phyloP scores from a whole-genome alignment of 2,888 invertebrate genomes.

The Pegoplata infirma region DNA sequence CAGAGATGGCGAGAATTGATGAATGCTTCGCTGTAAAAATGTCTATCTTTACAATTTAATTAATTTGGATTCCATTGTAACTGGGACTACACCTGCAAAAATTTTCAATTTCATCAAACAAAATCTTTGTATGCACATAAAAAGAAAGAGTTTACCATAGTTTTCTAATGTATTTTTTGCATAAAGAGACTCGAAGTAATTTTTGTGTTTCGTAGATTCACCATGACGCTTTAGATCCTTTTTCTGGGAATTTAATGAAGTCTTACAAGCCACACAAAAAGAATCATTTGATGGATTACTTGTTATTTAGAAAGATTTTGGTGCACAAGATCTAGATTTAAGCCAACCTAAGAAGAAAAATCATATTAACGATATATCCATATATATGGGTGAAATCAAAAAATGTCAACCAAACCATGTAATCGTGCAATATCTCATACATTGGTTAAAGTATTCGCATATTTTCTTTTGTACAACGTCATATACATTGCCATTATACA shows the following conservation, averaged over 20 bases:
- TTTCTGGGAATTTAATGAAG: background rate
- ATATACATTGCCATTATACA: no score
- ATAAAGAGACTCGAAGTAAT: background rate
- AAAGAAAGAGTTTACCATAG: background rate
- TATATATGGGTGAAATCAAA: no score
- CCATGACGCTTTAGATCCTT: background rate
- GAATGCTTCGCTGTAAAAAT: background rate
- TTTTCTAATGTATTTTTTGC: constrained; percentile 5
- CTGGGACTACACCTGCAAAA: background rate
- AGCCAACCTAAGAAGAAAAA: no score
- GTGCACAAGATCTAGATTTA: no score
- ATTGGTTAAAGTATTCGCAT: no score
- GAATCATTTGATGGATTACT: no score
- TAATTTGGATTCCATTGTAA: background rate
- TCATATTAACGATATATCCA: no score
- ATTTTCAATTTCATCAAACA: background rate
- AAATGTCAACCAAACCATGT: no score
- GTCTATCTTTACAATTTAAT: background rate
- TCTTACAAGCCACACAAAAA: background rate
- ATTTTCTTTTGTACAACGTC: no score
- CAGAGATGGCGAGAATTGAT: no score
- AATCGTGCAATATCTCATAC: no score
- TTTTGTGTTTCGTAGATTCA: background rate
- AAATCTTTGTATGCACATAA: background rate
- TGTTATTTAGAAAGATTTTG: no score